These are phyloP conservation scores for Rhopalosiphum maidis DNA, from an alignment of 1,140 invertebrate species.

Conservation along the genomic window DNA sequence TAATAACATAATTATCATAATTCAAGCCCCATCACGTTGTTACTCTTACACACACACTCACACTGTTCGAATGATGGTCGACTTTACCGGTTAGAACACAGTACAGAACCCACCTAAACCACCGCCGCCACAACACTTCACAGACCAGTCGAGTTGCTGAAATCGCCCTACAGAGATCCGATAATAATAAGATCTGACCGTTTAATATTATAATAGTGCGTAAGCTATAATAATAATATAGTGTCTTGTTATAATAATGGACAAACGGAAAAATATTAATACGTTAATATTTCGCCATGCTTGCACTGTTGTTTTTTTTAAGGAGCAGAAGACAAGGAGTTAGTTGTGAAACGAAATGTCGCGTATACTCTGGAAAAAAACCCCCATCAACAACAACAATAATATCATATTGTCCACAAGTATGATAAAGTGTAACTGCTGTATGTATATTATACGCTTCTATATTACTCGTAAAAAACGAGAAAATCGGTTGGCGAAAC, in stretches of 20 bases:
- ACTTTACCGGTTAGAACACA: not conserved
- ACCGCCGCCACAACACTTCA: not conserved
- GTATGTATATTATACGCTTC: not conserved
- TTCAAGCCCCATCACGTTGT: not conserved
- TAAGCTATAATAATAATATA: not conserved
- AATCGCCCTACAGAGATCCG: not conserved
- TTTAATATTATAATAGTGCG: too few species aligned
- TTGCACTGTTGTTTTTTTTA: too few species aligned
- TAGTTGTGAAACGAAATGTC: not conserved
- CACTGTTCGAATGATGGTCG: not conserved
- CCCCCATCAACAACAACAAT: not conserved
- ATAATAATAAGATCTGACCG: not conserved
- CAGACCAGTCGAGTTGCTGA: not conserved
- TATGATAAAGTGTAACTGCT: not conserved
- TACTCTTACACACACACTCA: not conserved
- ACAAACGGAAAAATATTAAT: not conserved
- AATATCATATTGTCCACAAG: not conserved
- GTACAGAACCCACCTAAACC: too few species aligned
- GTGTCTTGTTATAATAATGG: not conserved
- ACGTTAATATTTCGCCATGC: not conserved
- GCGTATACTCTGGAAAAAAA: not conserved
- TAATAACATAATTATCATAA: not conserved
- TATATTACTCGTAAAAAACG: not conserved
- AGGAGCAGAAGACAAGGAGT: accelerated
- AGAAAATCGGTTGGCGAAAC: not conserved